These are phyloP conservation scores for Limosa lapponica DNA, from an alignment of 2,797 vertebrate genomes.

Conservation along the genomic window DNA sequence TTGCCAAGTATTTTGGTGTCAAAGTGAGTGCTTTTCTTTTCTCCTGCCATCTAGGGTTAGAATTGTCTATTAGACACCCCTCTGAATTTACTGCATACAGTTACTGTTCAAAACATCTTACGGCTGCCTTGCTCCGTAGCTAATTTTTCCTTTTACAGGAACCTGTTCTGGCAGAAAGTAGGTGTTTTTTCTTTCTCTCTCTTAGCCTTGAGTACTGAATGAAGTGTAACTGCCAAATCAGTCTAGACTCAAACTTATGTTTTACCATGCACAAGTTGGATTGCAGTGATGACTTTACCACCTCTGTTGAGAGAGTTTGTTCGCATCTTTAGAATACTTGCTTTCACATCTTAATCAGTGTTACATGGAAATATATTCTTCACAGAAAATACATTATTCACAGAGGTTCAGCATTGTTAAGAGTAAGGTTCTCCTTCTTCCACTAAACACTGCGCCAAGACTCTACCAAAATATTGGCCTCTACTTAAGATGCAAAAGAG, in stretches of 20 bases:
- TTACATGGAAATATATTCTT: not conserved
- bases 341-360: not conserved
- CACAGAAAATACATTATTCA: not conserved
- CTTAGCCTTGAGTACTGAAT: not conserved
- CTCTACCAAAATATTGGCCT: not conserved
- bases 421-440: not conserved
- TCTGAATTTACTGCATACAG: not conserved
- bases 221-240: not conserved
- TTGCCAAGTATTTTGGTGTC: not conserved
- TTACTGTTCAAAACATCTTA: not conserved
- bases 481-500: not conserved
- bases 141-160: not conserved
- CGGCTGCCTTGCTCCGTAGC: not conserved
- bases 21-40: not conserved
- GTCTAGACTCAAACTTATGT: not conserved
- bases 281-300: not conserved
- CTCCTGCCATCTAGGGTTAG: not conserved
- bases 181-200: not conserved
- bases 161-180: not conserved
- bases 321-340: not conserved
- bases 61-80: not conserved
- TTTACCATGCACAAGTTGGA: not conserved
- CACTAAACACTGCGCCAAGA: not conserved
- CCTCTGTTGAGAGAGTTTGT: rapidly evolving
- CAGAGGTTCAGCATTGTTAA: not conserved